These are phyloP conservation scores for Megalonaias nervosa DNA, from an alignment of 1,140 invertebrate genomes.

Conservation along the genomic window DNA sequence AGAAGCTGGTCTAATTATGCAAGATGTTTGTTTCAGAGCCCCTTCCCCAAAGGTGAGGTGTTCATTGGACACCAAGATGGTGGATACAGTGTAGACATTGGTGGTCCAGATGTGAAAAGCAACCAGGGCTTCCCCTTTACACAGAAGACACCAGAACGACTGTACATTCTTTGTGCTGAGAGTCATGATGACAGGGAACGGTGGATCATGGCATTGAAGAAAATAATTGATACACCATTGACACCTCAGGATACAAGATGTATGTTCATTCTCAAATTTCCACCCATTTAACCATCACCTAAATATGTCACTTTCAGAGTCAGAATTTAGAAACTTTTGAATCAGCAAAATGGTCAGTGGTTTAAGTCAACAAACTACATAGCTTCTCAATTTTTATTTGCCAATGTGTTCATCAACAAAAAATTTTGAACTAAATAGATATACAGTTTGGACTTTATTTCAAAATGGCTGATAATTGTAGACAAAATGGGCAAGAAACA, in stretches of 20 bases:
- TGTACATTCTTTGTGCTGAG: constrained; percentile 86
- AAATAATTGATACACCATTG: constrained; percentile 83
- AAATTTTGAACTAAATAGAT: too few species aligned
- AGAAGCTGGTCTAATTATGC: too few species aligned
- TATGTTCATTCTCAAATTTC: not conserved
- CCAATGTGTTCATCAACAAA: too few species aligned
- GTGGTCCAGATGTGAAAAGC: constrained; percentile 77
- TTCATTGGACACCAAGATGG: constrained; percentile 86
- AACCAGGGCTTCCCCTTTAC: constrained; percentile 86
- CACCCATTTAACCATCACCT: too few species aligned
- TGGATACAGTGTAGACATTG: constrained; percentile 80
- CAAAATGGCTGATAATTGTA: too few species aligned
- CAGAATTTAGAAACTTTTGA: too few species aligned
- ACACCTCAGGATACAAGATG: constrained; percentile 75
- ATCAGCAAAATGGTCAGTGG: too few species aligned
- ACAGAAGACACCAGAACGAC: constrained; percentile 86
- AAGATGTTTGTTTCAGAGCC: constrained; percentile 74
- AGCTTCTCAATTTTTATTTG: too few species aligned
- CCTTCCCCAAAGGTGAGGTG: constrained; percentile 92
- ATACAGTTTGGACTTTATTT: too few species aligned
- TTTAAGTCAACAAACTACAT: too few species aligned
- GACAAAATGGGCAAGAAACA: too few species aligned
- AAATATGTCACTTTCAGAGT: too few species aligned
- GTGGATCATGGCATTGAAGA: constrained; percentile 83
- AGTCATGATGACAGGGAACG: constrained; percentile 83